These are phyloP conservation scores for Pogonocichla stellata DNA, from an alignment of 2,113 vertebrate genomes.

Conservation along the genomic window DNA sequence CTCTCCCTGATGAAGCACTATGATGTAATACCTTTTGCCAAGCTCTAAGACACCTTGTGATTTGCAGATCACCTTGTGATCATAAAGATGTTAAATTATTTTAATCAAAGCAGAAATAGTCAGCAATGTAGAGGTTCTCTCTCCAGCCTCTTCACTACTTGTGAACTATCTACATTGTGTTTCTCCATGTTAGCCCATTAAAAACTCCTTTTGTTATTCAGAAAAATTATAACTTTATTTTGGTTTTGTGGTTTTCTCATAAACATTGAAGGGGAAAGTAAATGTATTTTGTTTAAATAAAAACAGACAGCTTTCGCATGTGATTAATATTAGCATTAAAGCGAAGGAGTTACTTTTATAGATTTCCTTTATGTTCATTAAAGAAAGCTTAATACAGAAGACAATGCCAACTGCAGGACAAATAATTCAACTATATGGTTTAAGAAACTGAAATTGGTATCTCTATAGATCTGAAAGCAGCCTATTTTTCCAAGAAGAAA, in stretches of 20 bases:
- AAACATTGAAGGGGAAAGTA: background rate
- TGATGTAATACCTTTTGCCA: background rate
- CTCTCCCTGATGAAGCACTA: background rate
- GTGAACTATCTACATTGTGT: background rate
- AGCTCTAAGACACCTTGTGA: background rate
- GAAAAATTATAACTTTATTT: background rate
- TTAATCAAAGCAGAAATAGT: constrained; percentile 25
- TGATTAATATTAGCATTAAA: background rate
- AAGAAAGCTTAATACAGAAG: background rate
- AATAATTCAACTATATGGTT: background rate
- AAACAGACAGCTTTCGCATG: background rate
- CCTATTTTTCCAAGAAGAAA: background rate
- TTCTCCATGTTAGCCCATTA: background rate
- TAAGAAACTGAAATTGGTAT: background rate
- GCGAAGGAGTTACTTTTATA: background rate
- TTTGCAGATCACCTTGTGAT: constrained; percentile 26
- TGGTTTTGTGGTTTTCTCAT: constrained; percentile 19
- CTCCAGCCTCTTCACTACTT: background rate
- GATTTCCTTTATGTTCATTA: background rate
- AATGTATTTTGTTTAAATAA: constrained; percentile 19
- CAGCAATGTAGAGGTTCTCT: background rate
- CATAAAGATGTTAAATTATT: constrained; percentile 32
- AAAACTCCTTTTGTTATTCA: constrained; percentile 12
- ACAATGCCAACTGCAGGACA: background rate
- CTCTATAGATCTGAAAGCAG: background rate